Percentiles rank a stretch among this genome's conserved stretches.
These are phyloP conservation scores for Polypedilum vanderplanki DNA, from an alignment of 1,140 invertebrate genomes.

Conservation along the genomic window DNA sequence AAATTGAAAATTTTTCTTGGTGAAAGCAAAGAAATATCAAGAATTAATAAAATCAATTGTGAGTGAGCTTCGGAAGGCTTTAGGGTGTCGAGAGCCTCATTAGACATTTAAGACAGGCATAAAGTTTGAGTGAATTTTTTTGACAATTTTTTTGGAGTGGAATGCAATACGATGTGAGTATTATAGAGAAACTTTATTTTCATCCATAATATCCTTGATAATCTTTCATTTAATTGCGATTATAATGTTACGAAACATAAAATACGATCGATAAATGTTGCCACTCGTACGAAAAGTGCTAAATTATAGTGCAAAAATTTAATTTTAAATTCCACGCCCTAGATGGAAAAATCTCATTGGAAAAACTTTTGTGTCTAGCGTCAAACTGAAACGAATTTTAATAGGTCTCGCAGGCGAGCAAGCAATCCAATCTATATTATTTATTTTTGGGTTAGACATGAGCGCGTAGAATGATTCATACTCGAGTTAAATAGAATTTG, in stretches of 20 bases:
- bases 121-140: background rate
- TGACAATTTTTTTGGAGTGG: background rate
- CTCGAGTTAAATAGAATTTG: background rate
- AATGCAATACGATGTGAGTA: conserved; percentile 25
- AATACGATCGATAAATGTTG: conserved; percentile 14
- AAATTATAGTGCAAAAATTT: background rate
- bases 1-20: background rate
- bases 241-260: conserved; percentile 26
- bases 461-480: background rate
- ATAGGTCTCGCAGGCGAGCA: background rate
- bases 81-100: background rate
- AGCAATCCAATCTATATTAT: background rate
- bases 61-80: conserved; percentile 8
- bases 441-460: background rate
- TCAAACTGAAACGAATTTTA: conserved; percentile 14
- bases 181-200: background rate
- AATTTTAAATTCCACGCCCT: conserved; percentile 23
- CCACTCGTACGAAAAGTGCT: background rate
- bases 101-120: background rate
- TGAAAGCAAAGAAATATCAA: conserved; percentile 1
- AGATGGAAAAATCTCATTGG: background rate
- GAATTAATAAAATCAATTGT: conserved; percentile 22
- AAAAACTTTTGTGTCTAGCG: conserved; percentile 18
- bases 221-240: background rate
- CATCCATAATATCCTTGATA: conserved; percentile 1